Evolutionary conservation across 92 coral and sea anemone genomes (phyloP), one percentile per base, ranked within the genome.

Genomic region (Palythoa heliodiscus): DNA sequence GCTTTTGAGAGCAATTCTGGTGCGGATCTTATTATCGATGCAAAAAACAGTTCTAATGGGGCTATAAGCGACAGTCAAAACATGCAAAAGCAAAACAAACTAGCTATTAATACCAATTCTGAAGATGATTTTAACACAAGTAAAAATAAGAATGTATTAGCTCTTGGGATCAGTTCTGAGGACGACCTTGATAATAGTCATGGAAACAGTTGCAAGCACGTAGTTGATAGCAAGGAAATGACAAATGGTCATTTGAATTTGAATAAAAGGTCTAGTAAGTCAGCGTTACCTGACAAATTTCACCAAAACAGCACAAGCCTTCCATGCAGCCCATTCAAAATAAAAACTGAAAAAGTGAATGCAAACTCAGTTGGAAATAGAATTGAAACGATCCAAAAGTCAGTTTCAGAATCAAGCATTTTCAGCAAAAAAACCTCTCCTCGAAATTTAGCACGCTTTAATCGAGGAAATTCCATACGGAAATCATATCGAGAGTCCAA

Each of bases 361-460:
- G 55, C 48, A 60, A 25, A 77, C 77, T 25, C 78, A 72, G 11
- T 40, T 76, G 16, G 52, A 82, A 86, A 5, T 22, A 55, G 82
- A 70, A 22, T 55, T 53, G 76, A 66, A 79, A 7, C 73, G 64
- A 77, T 84, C 86, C 73, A 77, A 83, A 61, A 77, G 58, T 70
- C 88, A 78, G 64, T 75, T 73, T 67, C 88, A n/a, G 83, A 83
- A 57, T 60, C 73, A 40, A 89, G 86, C 47, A 25, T 77, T 39
- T 80, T 47, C 15, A 66, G 70, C 43, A 78, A 75, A 78, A 81
- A 57, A 14, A 78, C 72, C 40, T 22, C 61, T 24, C 57, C 74
- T 47, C 74, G 58, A 80, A 23, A 48, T 47, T 66, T 75, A 2
- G 39, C 8, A 24, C 20, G 3, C 43, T 29, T 54, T 55, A 58